These are phyloP conservation scores for Emydura subglobosa DNA, from an alignment of 2,113 vertebrate genomes.

Conservation along the genomic window DNA sequence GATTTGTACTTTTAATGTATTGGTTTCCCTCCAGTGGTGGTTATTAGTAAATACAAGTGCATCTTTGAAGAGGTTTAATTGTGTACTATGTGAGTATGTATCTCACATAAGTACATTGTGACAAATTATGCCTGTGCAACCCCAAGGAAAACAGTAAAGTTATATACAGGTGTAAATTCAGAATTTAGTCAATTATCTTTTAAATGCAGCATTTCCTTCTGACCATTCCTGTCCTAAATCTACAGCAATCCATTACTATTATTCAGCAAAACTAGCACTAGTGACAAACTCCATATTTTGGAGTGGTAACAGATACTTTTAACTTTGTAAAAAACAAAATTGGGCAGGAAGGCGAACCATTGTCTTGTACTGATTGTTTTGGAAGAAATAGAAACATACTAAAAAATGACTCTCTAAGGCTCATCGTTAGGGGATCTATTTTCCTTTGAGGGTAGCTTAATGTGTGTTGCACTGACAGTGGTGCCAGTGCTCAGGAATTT, in stretches of 20 bases:
- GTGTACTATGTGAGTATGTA: background rate
- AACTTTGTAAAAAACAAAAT: background rate
- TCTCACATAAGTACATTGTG: background rate
- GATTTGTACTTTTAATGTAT: background rate
- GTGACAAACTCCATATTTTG: background rate
- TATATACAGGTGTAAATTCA: background rate
- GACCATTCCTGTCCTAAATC: background rate
- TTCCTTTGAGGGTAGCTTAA: background rate
- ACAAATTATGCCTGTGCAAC: background rate
- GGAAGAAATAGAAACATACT: background rate
- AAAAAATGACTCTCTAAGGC: background rate
- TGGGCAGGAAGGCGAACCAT: background rate
- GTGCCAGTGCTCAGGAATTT: background rate
- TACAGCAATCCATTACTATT: background rate
- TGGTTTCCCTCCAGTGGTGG: conserved; percentile 54
- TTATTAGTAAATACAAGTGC: conserved; percentile 7
- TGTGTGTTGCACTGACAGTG: background rate
- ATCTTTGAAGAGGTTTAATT: background rate
- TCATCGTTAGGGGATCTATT: background rate
- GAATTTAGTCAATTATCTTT: background rate
- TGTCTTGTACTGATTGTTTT: background rate
- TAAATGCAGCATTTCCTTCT: background rate
- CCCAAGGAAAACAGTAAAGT: background rate
- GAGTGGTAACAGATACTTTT: background rate
- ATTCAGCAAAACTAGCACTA: background rate